Conservation (phyloP, 2,797 vertebrate genomes). For the Acanthiza pusilla region DNA sequence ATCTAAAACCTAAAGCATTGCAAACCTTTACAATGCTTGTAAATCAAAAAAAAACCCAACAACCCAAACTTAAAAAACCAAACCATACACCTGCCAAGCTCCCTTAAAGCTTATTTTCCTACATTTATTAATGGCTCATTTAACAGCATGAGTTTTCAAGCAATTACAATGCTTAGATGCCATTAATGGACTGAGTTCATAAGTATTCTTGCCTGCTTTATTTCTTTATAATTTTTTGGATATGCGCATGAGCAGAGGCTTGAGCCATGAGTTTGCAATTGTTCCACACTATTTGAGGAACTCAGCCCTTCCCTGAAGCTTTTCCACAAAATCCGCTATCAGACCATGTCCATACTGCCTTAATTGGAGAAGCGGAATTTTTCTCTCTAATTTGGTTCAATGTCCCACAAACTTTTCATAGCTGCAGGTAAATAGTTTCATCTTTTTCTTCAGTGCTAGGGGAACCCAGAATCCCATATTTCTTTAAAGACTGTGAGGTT, state of each 20-base stretch:
- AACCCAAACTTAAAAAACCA: background rate
- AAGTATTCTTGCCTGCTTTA: background rate
- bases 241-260: background rate
- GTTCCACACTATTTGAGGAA: background rate
- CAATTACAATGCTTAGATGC: background rate
- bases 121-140: background rate
- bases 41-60: background rate
- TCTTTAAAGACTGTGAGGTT: background rate
- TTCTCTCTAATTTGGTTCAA: background rate
- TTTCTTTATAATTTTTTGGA: background rate
- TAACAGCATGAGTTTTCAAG: background rate
- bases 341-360: background rate
- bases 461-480: background rate
- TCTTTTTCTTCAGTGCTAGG: background rate
- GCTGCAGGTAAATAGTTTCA: background rate
- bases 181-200: background rate
- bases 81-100: background rate
- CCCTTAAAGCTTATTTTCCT: background rate
- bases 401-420: background rate
- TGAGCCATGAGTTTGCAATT: background rate
- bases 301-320: background rate
- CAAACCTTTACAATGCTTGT: rapidly evolving
- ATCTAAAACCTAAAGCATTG: background rate
- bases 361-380: background rate
- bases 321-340: background rate